Base-by-base conservation (phyloP, 2,888 invertebrate species). In the Spicauda simplicius region DNA sequence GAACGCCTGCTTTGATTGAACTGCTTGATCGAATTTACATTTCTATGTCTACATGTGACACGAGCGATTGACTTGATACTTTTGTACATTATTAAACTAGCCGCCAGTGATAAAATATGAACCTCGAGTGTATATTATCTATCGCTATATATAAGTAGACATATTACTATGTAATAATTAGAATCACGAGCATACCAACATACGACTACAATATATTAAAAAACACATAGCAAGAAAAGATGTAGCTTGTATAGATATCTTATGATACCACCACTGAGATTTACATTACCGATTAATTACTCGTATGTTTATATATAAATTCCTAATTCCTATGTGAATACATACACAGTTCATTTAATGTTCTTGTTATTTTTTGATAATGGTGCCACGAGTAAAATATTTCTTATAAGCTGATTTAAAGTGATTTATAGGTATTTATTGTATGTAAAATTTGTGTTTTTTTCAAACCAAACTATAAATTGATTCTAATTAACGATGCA, bases 71-170 rank as follows among this genome's bases (percentile, higher is more conserved):
- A 45, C 45, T 45, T n/a, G n/a, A 11, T 45, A n/a, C 45, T 45
- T 11, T 45, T 45, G n/a, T 45, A 45, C 5, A 45, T n/a, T 45
- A 45, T 45, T 11, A 57, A 57, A 57, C 57, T 18, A 41, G 41
- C 57, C 33, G 57, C 57, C 41, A 41, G 57, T 57, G 37, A 41
- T 41, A 57, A 57, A 41, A 14, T 41, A 41, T 57, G 57, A 57
- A 57, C 57, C 56, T 56, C 33, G 37, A 57, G 57, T 57, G 57
- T 57, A 57, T 57, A 57, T 57, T 57, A 57, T 41, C 19, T 41
- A 57, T 41, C 19, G 57, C 57, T 41, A 41, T 41, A 2, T 57
- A 37, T 57, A 57, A 57, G 57, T 57, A 57, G 57, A 57, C 19
- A 33, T 41, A 41, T n/a, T 41, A 11, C 41, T 41, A 41, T 41